phyloP scores from a whole-genome alignment of 2,797 vertebrate species.

The Macropodus opercularis region DNA sequence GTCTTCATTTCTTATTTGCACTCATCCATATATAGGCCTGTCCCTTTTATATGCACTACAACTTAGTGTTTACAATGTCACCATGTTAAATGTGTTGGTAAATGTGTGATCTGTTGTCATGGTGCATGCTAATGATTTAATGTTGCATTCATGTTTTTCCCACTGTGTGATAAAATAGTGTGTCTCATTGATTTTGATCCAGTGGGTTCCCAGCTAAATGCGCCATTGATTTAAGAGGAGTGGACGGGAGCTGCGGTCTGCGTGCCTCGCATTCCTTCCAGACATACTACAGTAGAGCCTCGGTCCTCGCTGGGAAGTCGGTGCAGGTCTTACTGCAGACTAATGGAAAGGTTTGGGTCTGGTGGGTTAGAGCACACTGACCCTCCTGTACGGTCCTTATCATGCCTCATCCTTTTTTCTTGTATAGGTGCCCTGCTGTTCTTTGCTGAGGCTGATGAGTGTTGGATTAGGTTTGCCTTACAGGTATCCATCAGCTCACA shows the following conservation, averaged over 20 bases:
- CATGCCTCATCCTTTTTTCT: slow-evolving; percentile 35
- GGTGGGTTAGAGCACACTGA: slow-evolving; percentile 32
- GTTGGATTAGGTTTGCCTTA: slow-evolving; percentile 58
- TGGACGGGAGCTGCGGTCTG: slow-evolving; percentile 59
- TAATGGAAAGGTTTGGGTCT: slow-evolving; percentile 48
- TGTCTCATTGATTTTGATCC: slow-evolving; percentile 72
- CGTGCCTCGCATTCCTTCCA: slow-evolving; percentile 66
- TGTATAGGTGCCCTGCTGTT: slow-evolving; percentile 41
- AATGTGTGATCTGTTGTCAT: slow-evolving; percentile 32
- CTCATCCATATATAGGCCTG: slow-evolving; percentile 17
- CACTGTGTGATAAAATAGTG: slow-evolving; percentile 49
- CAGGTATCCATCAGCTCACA: slow-evolving; percentile 66
- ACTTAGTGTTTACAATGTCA: too few species aligned
- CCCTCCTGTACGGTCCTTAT: slow-evolving; percentile 44
- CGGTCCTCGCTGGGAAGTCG: slow-evolving; percentile 22
- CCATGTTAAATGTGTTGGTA: slow-evolving; percentile 24
- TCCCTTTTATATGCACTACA: slow-evolving; percentile 2
- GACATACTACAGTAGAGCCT: slow-evolving; percentile 52
- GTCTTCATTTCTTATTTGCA: not conserved
- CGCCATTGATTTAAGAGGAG: slow-evolving; percentile 71
- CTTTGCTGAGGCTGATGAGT: slow-evolving; percentile 39
- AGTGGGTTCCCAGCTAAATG: slow-evolving; percentile 60
- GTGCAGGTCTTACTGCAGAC: slow-evolving; percentile 42
- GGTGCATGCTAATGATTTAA: slow-evolving; percentile 64
- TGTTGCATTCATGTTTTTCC: slow-evolving; percentile 56